Percentiles rank a stretch among this genome's conserved stretches.
These are phyloP conservation scores for Salticus scenicus DNA, from an alignment of 2,888 invertebrate genomes.

Conservation along the genomic window DNA sequence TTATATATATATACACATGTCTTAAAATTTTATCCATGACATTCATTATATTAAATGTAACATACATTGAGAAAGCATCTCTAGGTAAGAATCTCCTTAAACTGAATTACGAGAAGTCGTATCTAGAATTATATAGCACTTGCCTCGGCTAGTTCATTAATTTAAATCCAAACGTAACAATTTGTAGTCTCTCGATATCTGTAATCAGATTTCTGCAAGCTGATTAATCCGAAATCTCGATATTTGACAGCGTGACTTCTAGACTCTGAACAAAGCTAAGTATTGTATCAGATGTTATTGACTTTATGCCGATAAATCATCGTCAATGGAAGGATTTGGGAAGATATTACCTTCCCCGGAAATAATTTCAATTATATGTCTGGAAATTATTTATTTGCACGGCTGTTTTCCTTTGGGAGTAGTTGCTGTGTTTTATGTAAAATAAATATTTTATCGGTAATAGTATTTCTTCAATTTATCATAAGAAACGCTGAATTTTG, in stretches of 20 bases:
- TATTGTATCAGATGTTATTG: slow-evolving; percentile 4
- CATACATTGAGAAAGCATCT: background rate
- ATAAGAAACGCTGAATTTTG: too few species aligned
- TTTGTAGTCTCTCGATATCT: background rate
- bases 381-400: background rate
- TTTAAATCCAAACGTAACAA: slow-evolving; percentile 1
- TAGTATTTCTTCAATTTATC: too few species aligned
- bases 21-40: too few species aligned
- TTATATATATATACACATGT: too few species aligned
- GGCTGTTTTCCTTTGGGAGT: background rate
- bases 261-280: slow-evolving; percentile 1
- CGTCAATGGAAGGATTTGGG: background rate
- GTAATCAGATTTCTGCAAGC: slow-evolving; percentile 1
- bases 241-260: background rate
- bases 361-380: background rate
- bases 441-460: too few species aligned
- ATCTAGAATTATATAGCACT: background rate
- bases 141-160: background rate
- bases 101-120: background rate
- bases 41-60: too few species aligned
- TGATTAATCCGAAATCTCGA: slow-evolving; percentile 4
- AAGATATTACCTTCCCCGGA: background rate
- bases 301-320: slow-evolving; percentile 5
- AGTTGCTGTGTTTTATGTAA: too few species aligned
- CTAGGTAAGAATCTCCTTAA: background rate